phyloP scores from a whole-genome alignment of 2,888 invertebrate genomes.

The Thecophora atra region DNA sequence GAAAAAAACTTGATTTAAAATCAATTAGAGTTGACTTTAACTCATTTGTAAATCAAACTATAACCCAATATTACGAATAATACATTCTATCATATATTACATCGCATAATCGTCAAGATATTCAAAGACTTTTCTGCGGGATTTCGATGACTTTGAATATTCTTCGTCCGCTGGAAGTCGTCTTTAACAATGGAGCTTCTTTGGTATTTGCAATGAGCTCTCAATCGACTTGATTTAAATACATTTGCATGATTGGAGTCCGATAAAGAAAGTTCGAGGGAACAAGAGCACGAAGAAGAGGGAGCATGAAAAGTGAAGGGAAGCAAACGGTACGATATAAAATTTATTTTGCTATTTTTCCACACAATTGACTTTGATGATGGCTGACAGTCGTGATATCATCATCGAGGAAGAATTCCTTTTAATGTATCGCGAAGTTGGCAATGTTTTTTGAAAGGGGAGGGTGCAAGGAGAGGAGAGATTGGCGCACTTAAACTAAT shows the following conservation, averaged over 20 bases:
- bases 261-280: not conserved
- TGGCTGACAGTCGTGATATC: conserved; percentile 40
- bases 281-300: not conserved
- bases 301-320: not conserved
- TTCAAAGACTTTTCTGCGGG: too few relatives aligned
- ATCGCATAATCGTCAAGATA: too few relatives aligned
- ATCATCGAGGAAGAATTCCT: conserved; percentile 13
- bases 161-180: too few relatives aligned
- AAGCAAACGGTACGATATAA: conserved; percentile 23
- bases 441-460: not conserved
- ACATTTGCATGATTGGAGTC: conserved; percentile 39
- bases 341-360: conserved; percentile 55
- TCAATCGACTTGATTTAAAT: conserved; percentile 26
- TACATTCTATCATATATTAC: too few relatives aligned
- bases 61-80: too few relatives aligned
- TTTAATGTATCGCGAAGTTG: not conserved
- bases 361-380: conserved; percentile 63
- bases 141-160: too few relatives aligned
- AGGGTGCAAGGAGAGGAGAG: not conserved
- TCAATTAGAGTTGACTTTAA: too few relatives aligned
- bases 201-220: not conserved
- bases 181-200: too few relatives aligned
- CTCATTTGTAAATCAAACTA: too few relatives aligned
- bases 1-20: too few relatives aligned
- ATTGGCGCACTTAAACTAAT: conserved; percentile 42